Base-by-base conservation (phyloP, 2,888 invertebrate species). In the Charanyca ferruginea region DNA sequence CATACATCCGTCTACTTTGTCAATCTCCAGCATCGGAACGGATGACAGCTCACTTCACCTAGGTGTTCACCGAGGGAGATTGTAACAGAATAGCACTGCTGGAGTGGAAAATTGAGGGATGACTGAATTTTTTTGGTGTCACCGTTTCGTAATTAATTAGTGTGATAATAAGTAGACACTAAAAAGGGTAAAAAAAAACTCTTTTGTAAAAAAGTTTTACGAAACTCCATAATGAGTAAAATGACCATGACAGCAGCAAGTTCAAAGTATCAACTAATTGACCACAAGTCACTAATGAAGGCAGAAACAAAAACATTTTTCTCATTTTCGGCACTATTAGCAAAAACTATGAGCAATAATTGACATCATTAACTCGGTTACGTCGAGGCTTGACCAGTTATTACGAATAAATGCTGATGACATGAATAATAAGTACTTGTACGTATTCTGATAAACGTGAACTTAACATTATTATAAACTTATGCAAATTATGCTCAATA, bases 231-330 rank as follows among this genome's bases (percentile, higher is more conserved):
- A n/a, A 6, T 28, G 3, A 23, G 32, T 20, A 42, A 49, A 8
- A 28, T 22, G 28, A 20, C 16, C 16, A 16, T 41, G 16, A 41
- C 53, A 2, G n/a, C 62, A 22, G 25, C 18, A 25, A 47, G 45
- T 51, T 69, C 41, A 60, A 23, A 76, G n/a, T 49, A 42, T 9
- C 18, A 23, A 20, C 22, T 48, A 45, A 54, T 54, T 49, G 49
- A 60, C 77, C 77, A 54, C 76, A 60, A n/a, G 9, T 0, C 18
- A 25, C 35, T 76, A 76, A 72, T 70, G 77, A 70, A 70, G 45
- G 51, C 41, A n/a, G 5, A 9, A 1, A 60, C 61, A 76, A 72
- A 70, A 72, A 47, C 44, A 3, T 20, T 42, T 58, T 72, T 25
- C 13, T 1, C 9, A 45, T 51, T 61, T 61, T 55, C 42, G 47